A percentile compares a stretch with the other conserved stretches of the same genome.
These are phyloP conservation scores for Oncorhynchus gorbuscha DNA, from an alignment of 2,113 vertebrate genomes.

Conservation along the genomic window DNA sequence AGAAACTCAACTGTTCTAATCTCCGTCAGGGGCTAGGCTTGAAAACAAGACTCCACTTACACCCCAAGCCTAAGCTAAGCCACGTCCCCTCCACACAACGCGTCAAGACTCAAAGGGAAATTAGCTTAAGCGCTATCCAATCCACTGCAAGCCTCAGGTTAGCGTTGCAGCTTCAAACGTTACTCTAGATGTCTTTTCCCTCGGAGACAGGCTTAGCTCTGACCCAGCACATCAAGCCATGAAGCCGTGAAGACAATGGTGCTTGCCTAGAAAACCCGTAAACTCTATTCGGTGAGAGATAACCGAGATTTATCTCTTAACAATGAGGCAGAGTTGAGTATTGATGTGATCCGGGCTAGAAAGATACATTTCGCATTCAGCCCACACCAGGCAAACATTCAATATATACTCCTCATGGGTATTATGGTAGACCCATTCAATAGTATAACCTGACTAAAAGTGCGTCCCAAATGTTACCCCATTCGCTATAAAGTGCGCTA, in stretches of 20 bases:
- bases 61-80: background rate
- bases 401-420: too few relatives aligned
- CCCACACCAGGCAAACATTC: background rate
- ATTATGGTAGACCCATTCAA: conserved; percentile 5
- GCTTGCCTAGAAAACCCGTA: background rate
- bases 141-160: background rate
- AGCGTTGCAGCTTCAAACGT: background rate
- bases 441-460: background rate
- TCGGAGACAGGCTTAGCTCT: background rate
- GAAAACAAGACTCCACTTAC: background rate
- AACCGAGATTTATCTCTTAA: background rate
- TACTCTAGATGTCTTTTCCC: background rate
- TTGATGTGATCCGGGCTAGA: too few relatives aligned
- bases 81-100: background rate
- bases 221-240: background rate
- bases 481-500: too few relatives aligned
- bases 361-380: too few relatives aligned
- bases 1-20: background rate
- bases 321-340: background rate
- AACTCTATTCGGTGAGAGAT: background rate
- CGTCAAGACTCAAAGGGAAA: background rate
- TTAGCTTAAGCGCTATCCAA: background rate
- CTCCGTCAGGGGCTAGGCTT: too few relatives aligned
- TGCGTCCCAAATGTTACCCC: too few relatives aligned
- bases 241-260: background rate